These are phyloP conservation scores for Cancer borealis DNA, from an alignment of 2,888 invertebrate genomes.

Conservation along the genomic window DNA sequence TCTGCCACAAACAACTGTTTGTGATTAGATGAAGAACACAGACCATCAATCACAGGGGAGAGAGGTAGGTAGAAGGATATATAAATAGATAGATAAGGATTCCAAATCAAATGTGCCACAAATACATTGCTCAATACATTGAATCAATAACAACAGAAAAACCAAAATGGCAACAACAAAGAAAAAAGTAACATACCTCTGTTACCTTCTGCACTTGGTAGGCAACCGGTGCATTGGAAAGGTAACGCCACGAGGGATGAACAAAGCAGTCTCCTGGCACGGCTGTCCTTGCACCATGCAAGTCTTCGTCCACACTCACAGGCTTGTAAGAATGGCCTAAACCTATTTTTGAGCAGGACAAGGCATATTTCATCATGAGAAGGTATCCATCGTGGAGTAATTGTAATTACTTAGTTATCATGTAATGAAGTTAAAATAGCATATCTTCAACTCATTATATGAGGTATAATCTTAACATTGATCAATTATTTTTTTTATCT, in stretches of 20 bases:
- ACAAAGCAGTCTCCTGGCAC: constrained; percentile 47
- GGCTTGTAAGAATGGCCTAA: neutral
- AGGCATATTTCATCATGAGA: neutral
- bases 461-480: neutral
- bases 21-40: too few relatives aligned
- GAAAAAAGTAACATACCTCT: too few relatives aligned
- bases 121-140: neutral
- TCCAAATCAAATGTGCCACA: neutral
- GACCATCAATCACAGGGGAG: neutral
- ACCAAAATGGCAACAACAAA: too few relatives aligned
- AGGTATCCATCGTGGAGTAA: neutral
- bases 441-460: too few relatives aligned
- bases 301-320: neutral
- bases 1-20: neutral
- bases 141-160: too few relatives aligned
- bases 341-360: neutral
- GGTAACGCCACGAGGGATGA: constrained; percentile 41
- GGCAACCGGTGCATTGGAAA: constrained; percentile 49
- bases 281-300: neutral
- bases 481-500: neutral
- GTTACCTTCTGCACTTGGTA: constrained; percentile 56
- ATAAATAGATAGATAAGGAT: neutral
- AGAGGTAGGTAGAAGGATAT: neutral
- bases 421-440: neutral
- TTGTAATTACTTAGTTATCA: neutral